Conservation (phyloP, 2,888 invertebrate genomes). For the Stramonita haemastoma region DNA sequence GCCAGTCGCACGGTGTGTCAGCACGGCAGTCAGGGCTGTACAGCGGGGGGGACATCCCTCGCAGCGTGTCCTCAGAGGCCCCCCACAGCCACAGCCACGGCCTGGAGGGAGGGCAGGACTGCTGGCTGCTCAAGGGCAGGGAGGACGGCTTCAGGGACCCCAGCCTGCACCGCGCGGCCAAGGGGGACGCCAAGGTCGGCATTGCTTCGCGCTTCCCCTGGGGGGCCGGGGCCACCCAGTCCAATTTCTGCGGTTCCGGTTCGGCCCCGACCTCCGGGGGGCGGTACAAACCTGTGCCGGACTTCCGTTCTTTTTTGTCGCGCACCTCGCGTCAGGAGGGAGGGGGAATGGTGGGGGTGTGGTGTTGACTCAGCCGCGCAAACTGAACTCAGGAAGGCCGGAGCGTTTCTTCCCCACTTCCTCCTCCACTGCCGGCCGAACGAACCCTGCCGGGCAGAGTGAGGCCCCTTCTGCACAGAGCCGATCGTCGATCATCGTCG, state of each 20-base stretch:
- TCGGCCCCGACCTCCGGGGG: conserved; percentile 7
- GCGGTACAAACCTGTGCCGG: conserved; percentile 36
- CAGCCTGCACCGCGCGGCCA: conserved; percentile 68
- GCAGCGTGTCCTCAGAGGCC: not conserved
- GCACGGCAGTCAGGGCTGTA: conserved; percentile 3
- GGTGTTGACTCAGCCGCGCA: conserved; percentile 50
- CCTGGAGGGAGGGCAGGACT: not conserved
- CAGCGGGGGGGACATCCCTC: not conserved
- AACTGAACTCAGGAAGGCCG: conserved; percentile 35
- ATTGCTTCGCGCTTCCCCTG: conserved; percentile 74
- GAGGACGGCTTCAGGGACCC: conserved; percentile 65
- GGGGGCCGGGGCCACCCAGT: conserved; percentile 30
- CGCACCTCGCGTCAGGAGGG: conserved; percentile 22
- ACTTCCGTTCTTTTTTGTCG: conserved; percentile 44
- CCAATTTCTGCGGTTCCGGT: no score
- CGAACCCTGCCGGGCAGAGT: no score
- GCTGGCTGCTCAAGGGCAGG: not conserved
- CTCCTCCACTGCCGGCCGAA: no score
- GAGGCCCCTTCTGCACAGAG: not conserved
- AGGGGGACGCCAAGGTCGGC: conserved; percentile 70
- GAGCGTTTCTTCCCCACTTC: not conserved
- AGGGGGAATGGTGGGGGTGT: conserved; percentile 19
- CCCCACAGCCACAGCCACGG: not conserved
- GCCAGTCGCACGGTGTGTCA: not conserved
- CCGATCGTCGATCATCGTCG: no score